phyloP scores from a whole-genome alignment of 2,113 vertebrate genomes.

The Chinchilla lanigera region DNA sequence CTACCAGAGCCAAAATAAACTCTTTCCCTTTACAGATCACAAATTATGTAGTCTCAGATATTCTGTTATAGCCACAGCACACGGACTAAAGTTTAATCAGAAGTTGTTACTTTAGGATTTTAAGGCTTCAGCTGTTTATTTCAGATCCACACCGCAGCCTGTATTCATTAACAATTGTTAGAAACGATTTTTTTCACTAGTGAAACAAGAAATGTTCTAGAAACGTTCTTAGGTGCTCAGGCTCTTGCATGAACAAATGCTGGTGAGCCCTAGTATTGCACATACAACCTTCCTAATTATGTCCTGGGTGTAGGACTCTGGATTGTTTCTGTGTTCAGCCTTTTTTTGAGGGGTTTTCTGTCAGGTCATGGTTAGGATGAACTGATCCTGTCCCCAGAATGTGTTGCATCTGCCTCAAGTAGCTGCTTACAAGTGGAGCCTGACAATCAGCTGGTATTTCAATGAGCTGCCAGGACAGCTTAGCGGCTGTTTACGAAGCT shows the following conservation, averaged over 20 bases:
- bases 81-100: not conserved
- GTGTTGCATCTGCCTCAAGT: not conserved
- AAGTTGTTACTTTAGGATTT: not conserved
- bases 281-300: accelerated
- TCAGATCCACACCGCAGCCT: not conserved
- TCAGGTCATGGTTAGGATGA: not conserved
- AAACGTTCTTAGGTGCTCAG: not conserved
- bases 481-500: not conserved
- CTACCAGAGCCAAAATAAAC: not conserved
- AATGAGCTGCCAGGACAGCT: not conserved
- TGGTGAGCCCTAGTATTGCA: not conserved
- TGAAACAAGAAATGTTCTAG: not conserved
- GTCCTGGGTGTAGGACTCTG: not conserved
- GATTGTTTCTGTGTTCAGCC: not conserved
- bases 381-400: not conserved
- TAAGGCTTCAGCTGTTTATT: not conserved
- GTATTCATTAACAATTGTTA: not conserved
- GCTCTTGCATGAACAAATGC: not conserved
- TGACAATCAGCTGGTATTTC: slow-evolving; percentile 13
- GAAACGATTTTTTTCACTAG: not conserved
- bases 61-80: not conserved
- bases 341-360: not conserved
- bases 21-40: not conserved
- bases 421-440: not conserved
- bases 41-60: not conserved